Conservation (phyloP, 2,888 invertebrate genomes). For the Heliconius hortense region DNA sequence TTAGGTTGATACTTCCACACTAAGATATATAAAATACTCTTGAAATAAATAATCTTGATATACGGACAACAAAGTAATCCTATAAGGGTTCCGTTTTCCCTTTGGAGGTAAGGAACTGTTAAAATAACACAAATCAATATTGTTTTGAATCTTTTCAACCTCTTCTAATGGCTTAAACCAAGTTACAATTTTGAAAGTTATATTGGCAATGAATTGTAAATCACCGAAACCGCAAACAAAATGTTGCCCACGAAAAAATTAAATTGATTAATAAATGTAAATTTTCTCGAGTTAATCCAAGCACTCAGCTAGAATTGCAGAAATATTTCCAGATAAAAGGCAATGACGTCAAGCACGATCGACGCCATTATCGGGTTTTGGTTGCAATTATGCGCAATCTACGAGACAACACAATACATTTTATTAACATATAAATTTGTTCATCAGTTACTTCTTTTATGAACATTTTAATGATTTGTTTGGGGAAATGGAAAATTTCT, state of each 20-base stretch:
- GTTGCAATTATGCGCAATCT: constrained; percentile 55
- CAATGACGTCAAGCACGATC: constrained; percentile 23
- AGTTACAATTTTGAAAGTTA: too few relatives aligned
- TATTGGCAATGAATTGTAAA: background rate
- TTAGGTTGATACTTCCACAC: too few relatives aligned
- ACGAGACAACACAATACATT: constrained; percentile 51
- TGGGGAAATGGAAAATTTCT: constrained; percentile 3
- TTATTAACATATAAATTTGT: constrained; percentile 73
- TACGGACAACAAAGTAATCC: too few relatives aligned
- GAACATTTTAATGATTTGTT: constrained; percentile 29
- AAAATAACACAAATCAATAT: too few relatives aligned
- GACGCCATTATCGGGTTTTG: constrained; percentile 42
- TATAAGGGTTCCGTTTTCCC: too few relatives aligned
- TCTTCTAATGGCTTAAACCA: too few relatives aligned
- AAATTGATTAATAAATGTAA: constrained; percentile 6
- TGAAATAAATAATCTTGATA: too few relatives aligned
- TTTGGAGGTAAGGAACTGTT: too few relatives aligned
- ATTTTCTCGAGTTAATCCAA: constrained; percentile 6
- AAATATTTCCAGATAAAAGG: constrained; percentile 23
- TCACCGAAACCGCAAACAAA: background rate
- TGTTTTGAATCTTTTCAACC: too few relatives aligned
- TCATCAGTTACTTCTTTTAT: constrained; percentile 57
- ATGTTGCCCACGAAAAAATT: background rate
- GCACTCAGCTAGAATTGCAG: constrained; percentile 2
- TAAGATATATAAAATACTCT: too few relatives aligned